Base-by-base conservation (phyloP, 2,888 invertebrate genomes). In the Megalurothrips usitatus region DNA sequence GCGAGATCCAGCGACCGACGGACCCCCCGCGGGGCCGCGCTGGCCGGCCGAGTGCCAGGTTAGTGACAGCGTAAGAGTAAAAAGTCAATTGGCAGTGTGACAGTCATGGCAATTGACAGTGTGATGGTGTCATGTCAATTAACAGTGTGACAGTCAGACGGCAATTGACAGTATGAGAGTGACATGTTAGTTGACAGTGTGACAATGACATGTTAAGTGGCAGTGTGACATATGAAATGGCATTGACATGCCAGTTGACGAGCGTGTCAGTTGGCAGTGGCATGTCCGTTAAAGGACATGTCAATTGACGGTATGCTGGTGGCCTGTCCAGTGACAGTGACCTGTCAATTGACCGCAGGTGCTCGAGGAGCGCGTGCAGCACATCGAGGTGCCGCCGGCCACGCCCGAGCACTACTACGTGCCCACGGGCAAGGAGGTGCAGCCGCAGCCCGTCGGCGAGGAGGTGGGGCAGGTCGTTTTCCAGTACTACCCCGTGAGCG, bases 11-110 rank as follows among this genome's bases (percentile, higher is more conserved):
- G 26, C 26, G 26, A 10, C 92, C 85, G 92, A 92, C 85, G 92
- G 91, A 85, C 91, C 93, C 81, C 92, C 92, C 85, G 95, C 95
- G 89, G 92, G 94, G 85, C 92, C 95, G 82, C 89, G 95, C 87
- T 96, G 95, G 95, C 96, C 96, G 28, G 92, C 94, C 79, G 96
- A 96, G 89, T 96, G 96, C 88, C 95, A 96, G 90, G 95, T 95
- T 2, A 43, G 34, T 43, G 34, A 4, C 34, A 43, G 34, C 6
- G 34, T 43, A 43, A 4, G 3, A 43, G 34, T 43, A 6, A 43
- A 2, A 4, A 4, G 34, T 43, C 34, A 43, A 6, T 2, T 43
- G n/a, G n/a, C 34, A 43, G 34, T 43, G 34, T 43, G 34, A 43
- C 34, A 43, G 34, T 43, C 34, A 43, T 43, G 34, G 6, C 34